Conservation (phyloP, 2,113 vertebrate species). For the Oostethus manadensis region DNA sequence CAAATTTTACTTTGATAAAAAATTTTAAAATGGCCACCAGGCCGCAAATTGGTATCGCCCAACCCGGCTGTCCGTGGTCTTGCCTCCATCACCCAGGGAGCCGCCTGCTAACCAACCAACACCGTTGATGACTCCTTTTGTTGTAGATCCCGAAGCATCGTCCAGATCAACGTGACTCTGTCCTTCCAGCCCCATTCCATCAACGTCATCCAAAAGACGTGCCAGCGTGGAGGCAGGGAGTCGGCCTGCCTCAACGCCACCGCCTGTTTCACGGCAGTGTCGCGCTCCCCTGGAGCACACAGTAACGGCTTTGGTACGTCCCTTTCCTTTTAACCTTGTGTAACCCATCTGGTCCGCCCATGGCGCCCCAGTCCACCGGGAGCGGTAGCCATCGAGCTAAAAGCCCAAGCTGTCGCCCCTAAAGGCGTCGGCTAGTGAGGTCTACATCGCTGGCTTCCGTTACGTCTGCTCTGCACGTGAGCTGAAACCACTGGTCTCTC, state of each 20-base stretch:
- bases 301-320: slow-evolving; percentile 70
- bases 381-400: no score
- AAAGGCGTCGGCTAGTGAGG: no score
- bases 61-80: no score
- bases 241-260: slow-evolving; percentile 80
- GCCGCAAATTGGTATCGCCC: no score
- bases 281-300: slow-evolving; percentile 62
- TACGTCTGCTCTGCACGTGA: background rate
- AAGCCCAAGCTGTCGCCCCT: no score
- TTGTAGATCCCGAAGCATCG: slow-evolving; percentile 80
- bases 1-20: no score
- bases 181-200: slow-evolving; percentile 78
- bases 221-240: slow-evolving; percentile 70
- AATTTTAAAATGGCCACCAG: no score
- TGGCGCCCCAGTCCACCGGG: no score
- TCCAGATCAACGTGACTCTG: slow-evolving; percentile 75
- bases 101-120: no score
- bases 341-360: no score
- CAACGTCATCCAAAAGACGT: slow-evolving; percentile 84
- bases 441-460: no score
- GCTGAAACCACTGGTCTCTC: background rate
- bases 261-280: slow-evolving; percentile 76
- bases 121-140: background rate
- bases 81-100: no score
- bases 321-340: background rate